These are phyloP conservation scores for Conopomorpha cramerella DNA, from an alignment of 1,140 invertebrate genomes.

Conservation along the genomic window DNA sequence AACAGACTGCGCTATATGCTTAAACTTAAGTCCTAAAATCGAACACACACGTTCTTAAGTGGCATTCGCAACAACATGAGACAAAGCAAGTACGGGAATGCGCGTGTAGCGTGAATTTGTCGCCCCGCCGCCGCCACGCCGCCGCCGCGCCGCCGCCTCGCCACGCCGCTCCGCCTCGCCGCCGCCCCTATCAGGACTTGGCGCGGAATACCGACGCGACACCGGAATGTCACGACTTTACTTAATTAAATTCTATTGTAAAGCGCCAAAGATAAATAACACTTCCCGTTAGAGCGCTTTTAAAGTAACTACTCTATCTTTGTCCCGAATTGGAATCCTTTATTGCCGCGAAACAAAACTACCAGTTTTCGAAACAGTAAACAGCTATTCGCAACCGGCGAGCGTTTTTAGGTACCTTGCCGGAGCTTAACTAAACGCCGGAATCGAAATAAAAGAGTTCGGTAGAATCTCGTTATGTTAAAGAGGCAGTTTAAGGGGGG, in stretches of 20 bases:
- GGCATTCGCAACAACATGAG: not conserved
- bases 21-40: too few relatives aligned
- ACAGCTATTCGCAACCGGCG: not conserved
- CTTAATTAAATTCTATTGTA: constrained; percentile 53
- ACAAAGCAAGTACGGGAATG: not conserved
- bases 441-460: constrained; percentile 2
- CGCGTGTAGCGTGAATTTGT: not conserved
- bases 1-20: too few relatives aligned
- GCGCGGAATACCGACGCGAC: constrained; percentile 31
- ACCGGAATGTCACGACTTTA: constrained; percentile 31
- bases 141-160: too few relatives aligned
- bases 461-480: not conserved
- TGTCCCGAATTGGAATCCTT: not conserved
- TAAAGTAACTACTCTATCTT: not conserved
- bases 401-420: not conserved
- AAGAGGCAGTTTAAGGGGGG: constrained; percentile 1
- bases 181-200: constrained; percentile 23
- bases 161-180: too few relatives aligned
- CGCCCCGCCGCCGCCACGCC: too few relatives aligned
- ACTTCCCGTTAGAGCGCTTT: constrained; percentile 13
- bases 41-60: not conserved
- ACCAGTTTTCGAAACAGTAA: not conserved
- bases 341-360: not conserved
- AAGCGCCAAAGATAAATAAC: constrained; percentile 40
- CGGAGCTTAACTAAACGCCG: constrained; percentile 2